These are phyloP conservation scores for Drosophila bifasciata DNA, from an alignment of 1,140 invertebrate species.

Conservation along the genomic window DNA sequence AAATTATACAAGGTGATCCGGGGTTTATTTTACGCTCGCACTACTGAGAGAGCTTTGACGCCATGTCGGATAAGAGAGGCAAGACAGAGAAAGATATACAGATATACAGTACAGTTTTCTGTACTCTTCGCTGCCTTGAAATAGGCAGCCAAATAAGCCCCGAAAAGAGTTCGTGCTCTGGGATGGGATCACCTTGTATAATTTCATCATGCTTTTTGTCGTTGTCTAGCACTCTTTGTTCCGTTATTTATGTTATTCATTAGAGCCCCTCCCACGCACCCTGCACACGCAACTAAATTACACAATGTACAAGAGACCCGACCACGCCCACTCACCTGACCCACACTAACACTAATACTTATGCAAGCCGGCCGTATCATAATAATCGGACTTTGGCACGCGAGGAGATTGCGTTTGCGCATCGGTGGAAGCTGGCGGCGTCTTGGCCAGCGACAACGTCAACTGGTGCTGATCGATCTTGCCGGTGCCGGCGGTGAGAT, in stretches of 20 bases:
- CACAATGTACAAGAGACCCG: conserved; percentile 71
- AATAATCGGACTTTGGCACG: conserved; percentile 69
- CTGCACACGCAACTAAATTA: conserved; percentile 66
- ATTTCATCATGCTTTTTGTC: too few species aligned
- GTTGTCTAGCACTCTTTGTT: neutral
- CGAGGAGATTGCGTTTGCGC: conserved; percentile 58
- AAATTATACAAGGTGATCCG: too few species aligned
- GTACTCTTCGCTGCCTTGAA: too few species aligned
- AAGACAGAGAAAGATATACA: too few species aligned
- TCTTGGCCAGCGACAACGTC: conserved; percentile 61
- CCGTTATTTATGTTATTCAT: conserved; percentile 16
- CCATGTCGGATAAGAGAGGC: too few species aligned
- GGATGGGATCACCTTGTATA: too few species aligned
- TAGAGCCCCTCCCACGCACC: conserved; percentile 6
- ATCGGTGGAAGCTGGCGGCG: conserved; percentile 42
- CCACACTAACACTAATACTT: conserved; percentile 61
- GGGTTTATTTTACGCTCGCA: too few species aligned
- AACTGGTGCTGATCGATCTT: conserved; percentile 69
- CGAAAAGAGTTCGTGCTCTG: too few species aligned
- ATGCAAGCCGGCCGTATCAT: conserved; percentile 60
- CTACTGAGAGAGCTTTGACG: too few species aligned
- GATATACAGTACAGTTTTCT: too few species aligned
- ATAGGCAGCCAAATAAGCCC: too few species aligned
- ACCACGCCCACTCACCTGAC: conserved; percentile 46
- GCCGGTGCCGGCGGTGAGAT: conserved; percentile 48